A percentile compares a stretch with the other conserved stretches of the same genome.
Conservation (phyloP, 2,797 vertebrate species). For the Chlorospingus semifuscus region DNA sequence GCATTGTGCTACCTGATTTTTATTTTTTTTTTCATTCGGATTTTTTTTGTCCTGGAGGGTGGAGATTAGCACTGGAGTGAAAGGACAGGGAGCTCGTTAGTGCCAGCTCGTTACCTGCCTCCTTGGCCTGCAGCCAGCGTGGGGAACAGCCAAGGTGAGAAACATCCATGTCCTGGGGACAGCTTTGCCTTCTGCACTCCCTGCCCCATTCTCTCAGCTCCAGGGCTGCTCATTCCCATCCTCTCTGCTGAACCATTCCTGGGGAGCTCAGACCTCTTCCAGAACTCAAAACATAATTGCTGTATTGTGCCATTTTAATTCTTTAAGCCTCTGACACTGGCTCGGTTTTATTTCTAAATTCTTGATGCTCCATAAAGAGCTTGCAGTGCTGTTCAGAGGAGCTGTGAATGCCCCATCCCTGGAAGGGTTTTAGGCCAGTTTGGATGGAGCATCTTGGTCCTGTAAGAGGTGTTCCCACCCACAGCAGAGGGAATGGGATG, state of each 20-base stretch:
- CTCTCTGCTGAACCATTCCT: neutral
- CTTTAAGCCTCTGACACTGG: neutral
- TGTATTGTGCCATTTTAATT: neutral
- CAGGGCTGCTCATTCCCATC: neutral
- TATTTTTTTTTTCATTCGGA: neutral
- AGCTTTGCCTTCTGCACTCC: neutral
- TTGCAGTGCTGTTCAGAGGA: neutral
- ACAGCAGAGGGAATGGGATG: neutral
- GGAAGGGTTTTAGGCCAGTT: neutral
- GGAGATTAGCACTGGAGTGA: constrained; percentile 27
- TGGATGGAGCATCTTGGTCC: neutral
- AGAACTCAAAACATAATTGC: neutral
- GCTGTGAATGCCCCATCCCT: neutral
- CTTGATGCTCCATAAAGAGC: neutral
- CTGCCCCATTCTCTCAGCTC: neutral
- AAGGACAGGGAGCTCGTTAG: constrained; percentile 43
- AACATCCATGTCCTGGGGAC: neutral
- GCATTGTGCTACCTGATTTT: neutral
- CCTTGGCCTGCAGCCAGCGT: neutral
- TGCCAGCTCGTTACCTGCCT: constrained; percentile 8
- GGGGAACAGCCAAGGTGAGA: constrained; percentile 12
- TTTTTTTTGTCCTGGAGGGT: neutral
- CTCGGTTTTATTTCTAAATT: neutral
- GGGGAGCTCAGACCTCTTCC: neutral
- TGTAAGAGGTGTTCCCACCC: neutral